Base-by-base conservation (phyloP, 2,113 vertebrate species). In the Pleuronectes platessa region DNA sequence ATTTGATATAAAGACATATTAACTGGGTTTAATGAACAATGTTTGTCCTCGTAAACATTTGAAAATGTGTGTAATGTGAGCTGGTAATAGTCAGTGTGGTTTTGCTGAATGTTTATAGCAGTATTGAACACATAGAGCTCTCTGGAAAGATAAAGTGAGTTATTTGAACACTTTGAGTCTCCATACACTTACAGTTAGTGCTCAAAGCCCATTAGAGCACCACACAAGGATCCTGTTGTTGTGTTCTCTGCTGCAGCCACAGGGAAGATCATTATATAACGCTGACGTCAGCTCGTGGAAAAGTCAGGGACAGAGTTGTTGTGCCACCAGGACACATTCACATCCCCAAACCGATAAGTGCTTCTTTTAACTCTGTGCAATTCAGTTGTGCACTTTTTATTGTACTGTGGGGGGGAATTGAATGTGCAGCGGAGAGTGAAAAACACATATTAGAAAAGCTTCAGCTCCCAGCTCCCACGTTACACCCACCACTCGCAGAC, bases 391-490 rank as follows among this genome's bases (percentile, higher is more conserved):
- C 54, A 13, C 40, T 26, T 70, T 63, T 23, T 10, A 23, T 64
- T 66, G 42, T 65, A 20, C 14, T 27, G 11, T 24, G 42, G 21
- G n/a, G 4, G 18, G 23, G 18, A 7, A 72, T 61, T 42, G 18
- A 53, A 55, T 21, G 53, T 31, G 64, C n/a, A 27, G 58, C 64
- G 3, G 4, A 27, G 23, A 74, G 65, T 15, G 66, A 66, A 71
- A 55, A 74, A 40, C 42, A 58, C 49, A 74, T 12, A 42, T 68
- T 60, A 54, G 14, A 56, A 49, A 40, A 71, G 68, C 67, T 35
- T 45, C n/a, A 27, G 0, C 47, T 51, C 62, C 59, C 61, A 14
- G 54, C 72, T 59, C 82, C 82, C 76, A 79, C 82, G 5, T 63
- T 20, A 42, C 82, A 45, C 72, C 77, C 63, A 84, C 72, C 4